A percentile compares a stretch with the other conserved stretches of the same genome.
These are phyloP conservation scores for Conomelus anceps DNA, from an alignment of 2,888 invertebrate species.

Conservation along the genomic window DNA sequence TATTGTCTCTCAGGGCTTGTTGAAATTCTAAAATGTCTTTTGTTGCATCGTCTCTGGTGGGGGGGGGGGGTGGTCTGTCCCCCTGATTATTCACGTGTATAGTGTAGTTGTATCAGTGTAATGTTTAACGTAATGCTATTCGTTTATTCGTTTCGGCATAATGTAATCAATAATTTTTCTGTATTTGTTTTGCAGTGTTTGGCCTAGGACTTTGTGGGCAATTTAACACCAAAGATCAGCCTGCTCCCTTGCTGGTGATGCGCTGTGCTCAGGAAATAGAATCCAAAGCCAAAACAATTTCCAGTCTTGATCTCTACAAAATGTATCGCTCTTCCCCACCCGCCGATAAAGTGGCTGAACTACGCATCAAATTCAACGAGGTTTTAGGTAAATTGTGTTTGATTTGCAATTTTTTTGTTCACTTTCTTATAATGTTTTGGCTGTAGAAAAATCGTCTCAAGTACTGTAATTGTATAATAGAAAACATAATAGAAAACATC, in stretches of 20 bases:
- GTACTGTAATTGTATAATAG: too few species aligned
- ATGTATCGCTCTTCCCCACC: constrained; percentile 57
- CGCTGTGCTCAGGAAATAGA: constrained; percentile 57
- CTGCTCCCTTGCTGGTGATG: constrained; percentile 55
- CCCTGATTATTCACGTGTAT: too few species aligned
- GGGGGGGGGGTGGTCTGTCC: too few species aligned
- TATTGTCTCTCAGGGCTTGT: too few species aligned
- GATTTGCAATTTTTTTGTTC: neutral
- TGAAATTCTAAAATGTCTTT: too few species aligned
- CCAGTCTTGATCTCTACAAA: constrained; percentile 56
- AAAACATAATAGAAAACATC: too few species aligned
- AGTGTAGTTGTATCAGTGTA: constrained; percentile 13
- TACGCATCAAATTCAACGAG: constrained; percentile 49
- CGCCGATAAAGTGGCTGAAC: constrained; percentile 52
- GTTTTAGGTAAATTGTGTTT: constrained; percentile 37
- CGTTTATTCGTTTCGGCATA: too few species aligned
- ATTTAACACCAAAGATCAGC: constrained; percentile 49
- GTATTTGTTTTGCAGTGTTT: constrained; percentile 44
- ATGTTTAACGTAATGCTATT: constrained; percentile 27
- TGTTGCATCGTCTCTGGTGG: too few species aligned
- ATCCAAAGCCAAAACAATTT: constrained; percentile 46
- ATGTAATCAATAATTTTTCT: too few species aligned
- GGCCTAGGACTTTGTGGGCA: constrained; percentile 57
- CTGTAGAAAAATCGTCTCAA: too few species aligned
- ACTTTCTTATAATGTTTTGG: neutral